Conservation (phyloP, 2,888 invertebrate species). For the Pecten maximus region DNA sequence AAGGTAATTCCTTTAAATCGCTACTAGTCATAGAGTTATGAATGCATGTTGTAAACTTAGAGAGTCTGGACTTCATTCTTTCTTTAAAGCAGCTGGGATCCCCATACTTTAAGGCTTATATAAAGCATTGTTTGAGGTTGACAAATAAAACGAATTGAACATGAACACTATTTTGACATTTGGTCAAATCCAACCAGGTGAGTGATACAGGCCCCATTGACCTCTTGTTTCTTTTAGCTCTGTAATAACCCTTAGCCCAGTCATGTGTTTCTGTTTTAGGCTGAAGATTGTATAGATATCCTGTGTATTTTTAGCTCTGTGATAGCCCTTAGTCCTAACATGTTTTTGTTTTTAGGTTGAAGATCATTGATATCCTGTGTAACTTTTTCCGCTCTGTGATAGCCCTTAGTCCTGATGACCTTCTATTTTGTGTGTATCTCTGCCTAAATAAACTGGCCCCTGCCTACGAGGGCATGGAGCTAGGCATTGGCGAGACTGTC, state of each 20-base stretch:
- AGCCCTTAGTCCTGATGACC: slow-evolving; percentile 92
- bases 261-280: slow-evolving; percentile 82
- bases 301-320: slow-evolving; percentile 86
- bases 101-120: no score
- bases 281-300: slow-evolving; percentile 95
- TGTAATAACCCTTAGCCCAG: not conserved
- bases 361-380: slow-evolving; percentile 94
- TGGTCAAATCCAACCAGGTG: no score
- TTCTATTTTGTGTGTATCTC: slow-evolving; percentile 94
- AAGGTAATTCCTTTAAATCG: no score
- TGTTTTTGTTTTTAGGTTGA: slow-evolving; percentile 87
- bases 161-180: no score
- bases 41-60: no score
- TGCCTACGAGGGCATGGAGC: slow-evolving; percentile 95
- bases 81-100: no score
- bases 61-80: no score
- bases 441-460: slow-evolving; percentile 98
- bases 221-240: not conserved
- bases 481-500: slow-evolving; percentile 95
- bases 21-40: no score
- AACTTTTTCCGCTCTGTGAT: slow-evolving; percentile 97
- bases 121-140: no score
- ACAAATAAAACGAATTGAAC: no score
- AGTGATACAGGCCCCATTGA: no score
- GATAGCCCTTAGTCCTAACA: not conserved